phyloP scores from a whole-genome alignment of 2,888 invertebrate genomes.

The Masnerella sp. region DNA sequence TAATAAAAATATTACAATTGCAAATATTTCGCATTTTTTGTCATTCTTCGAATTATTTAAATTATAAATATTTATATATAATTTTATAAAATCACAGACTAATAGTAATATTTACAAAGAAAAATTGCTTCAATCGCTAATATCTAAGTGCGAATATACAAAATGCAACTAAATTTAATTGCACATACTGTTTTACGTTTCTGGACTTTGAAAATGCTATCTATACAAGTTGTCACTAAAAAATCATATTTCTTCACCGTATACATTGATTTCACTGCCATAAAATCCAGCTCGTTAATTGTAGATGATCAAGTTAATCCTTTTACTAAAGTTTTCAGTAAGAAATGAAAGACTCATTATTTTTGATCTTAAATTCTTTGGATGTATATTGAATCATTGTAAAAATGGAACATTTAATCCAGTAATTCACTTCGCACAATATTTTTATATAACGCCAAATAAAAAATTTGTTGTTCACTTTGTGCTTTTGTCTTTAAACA shows the following conservation, averaged over 20 bases:
- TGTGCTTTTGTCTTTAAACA: no score
- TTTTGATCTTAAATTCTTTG: no score
- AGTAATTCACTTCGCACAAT: no score
- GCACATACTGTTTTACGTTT: conserved; percentile 1
- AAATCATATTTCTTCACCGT: conserved; percentile 1
- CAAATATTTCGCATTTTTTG: background rate
- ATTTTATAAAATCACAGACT: conserved; percentile 22
- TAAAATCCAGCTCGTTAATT: conserved; percentile 13
- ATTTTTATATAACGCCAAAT: no score
- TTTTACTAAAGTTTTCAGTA: no score
- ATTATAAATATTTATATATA: conserved; percentile 14
- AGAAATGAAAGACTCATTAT: no score
- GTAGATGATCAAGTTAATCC: no score
- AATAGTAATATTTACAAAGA: conserved; percentile 20
- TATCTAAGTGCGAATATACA: conserved; percentile 17
- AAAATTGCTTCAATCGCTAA: background rate
- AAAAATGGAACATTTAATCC: no score
- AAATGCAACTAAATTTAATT: conserved; percentile 24
- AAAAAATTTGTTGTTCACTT: no score
- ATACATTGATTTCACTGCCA: conserved; percentile 11
- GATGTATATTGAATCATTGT: no score
- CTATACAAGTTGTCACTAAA: conserved; percentile 11
- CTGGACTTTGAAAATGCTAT: conserved; percentile 12
- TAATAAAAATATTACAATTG: conserved; percentile 1
- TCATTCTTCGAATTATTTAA: background rate